Evolutionary conservation across 2,888 invertebrate species (phyloP).

Genomic region (Dinocampus coccinellae): DNA sequence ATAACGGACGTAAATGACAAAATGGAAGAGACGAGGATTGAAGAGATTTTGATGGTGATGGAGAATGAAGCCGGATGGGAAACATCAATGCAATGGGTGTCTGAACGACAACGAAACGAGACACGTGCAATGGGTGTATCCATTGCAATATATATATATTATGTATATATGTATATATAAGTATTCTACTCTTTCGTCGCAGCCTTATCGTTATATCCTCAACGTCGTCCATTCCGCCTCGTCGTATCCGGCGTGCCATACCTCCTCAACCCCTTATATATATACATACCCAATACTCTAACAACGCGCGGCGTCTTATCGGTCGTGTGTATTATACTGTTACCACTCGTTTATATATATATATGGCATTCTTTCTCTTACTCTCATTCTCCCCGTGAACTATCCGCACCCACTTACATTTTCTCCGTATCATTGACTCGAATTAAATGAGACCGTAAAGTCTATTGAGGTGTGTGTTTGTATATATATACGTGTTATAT

Average conservation of each 20-base stretch:
- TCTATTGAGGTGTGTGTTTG: not conserved
- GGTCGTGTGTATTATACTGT: slow-evolving; percentile 1
- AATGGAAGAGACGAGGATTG: not conserved
- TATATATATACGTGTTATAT: not conserved
- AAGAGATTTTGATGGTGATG: slow-evolving; percentile 3
- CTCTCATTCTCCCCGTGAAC: not conserved
- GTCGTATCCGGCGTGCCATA: slow-evolving; percentile 15
- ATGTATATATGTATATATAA: not conserved
- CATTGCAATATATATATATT: not conserved
- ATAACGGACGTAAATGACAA: slow-evolving; percentile 5
- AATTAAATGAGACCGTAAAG: slow-evolving; percentile 21
- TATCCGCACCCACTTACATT: slow-evolving; percentile 24
- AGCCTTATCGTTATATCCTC: slow-evolving; percentile 17
- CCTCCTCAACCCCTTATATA: not conserved
- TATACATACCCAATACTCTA: not conserved
- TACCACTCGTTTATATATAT: not conserved
- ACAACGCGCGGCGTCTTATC: slow-evolving; percentile 16
- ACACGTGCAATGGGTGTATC: slow-evolving; percentile 4
- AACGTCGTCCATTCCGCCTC: slow-evolving; percentile 20
- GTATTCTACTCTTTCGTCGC: not conserved
- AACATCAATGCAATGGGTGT: slow-evolving; percentile 14
- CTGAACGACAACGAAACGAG: not conserved
- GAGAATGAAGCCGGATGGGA: slow-evolving; percentile 12
- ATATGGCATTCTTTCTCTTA: not conserved
- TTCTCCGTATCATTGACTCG: slow-evolving; percentile 20